Base-by-base conservation (phyloP, 2,888 invertebrate genomes). In the Eretmocerus hayati region DNA sequence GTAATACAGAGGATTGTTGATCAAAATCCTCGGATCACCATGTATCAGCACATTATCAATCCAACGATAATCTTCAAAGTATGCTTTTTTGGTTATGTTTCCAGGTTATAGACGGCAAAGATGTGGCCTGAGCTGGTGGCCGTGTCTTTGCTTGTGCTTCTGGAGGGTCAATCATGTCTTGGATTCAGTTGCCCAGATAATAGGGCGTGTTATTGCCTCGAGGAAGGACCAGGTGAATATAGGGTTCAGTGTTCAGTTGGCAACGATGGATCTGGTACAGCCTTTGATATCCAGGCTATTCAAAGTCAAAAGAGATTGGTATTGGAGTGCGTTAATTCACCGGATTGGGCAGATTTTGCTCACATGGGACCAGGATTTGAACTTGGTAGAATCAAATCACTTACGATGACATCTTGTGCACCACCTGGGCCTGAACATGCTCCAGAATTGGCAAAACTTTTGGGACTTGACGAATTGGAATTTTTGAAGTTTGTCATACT, bases 291-390 rank as follows among this genome's bases (percentile, higher is more conserved):
- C 13, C 39, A 52, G 15, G 47, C 40, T n/a, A 9, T 52, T 3
- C 48, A 40, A 4, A 37, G 49, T 2, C 49, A 47, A 44, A 50
- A 52, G 5, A 41, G 45, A 0, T 32, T 54, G 5, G 30, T 32
- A 9, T 26, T 54, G 42, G 52, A 52, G 40, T 54, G 54, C 42
- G 18, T 16, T 5, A 37, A 11, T 8, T 16, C 38, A 4, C 52
- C 54, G 9, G 50, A 50, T 13, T 54, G 54, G 54, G 1, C 45
- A 20, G 50, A 54, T 15, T 54, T 54, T 22, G n/a, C n/a, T n/a
- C 37, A 50, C 9, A 39, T 49, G 8, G 48, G 46, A 26, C 35
- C 48, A 21, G 19, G 42, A 2, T 32, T 54, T 16, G 40, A 42
- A 2, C 42, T 47, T 6, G 54, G 52, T 2, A 13, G 26, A 1